Base-by-base conservation (phyloP, 2,888 invertebrate genomes). In the Cataglyphis altisquamis region DNA sequence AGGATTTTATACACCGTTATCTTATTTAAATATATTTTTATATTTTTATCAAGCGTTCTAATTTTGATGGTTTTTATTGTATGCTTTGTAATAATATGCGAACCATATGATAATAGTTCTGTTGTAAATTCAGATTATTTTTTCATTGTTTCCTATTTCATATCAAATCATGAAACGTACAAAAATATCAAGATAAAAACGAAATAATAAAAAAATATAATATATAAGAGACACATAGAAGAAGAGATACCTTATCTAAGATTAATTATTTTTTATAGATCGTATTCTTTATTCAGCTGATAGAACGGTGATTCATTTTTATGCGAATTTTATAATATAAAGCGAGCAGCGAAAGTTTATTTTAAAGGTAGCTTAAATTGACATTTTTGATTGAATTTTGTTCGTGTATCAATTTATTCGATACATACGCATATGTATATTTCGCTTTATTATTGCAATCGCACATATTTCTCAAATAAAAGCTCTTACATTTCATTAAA, bases 61-160 rank as follows among this genome's bases (percentile, higher is more conserved):
- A 78, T 72, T 72, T 72, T 6, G 6, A 1, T 10, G 6, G 0
- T 21, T 6, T 52, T 52, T 1, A 52, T 52, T 52, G 5, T 18
- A 45, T 81, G 57, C 52, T 85, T 84, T 63, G 25, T 52, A 52
- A 52, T 29, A 68, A 52, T 52, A 52, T 52, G n/a, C 82, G 80
- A 82, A 75, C 57, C 62, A 41, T 63, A 74, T 62, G 41, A 83
- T 87, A 85, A 89, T 83, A 67, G 60, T 74, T 78, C 85, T 84
- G 87, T 86, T 85, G 84, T 66, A 85, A 86, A 85, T 88, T 89
- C 89, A 87, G 57, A 83, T 88, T 84, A 84, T 83, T 32, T 32
- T 82, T 81, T 70, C 66, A 62, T 39, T 73, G 25, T 77, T 80
- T 82, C 12, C 18, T 25, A n/a, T 45, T 62, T 29, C 21, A 21